Base-by-base conservation (phyloP, 2,888 invertebrate genomes). In the Sminthurinus aureus region DNA sequence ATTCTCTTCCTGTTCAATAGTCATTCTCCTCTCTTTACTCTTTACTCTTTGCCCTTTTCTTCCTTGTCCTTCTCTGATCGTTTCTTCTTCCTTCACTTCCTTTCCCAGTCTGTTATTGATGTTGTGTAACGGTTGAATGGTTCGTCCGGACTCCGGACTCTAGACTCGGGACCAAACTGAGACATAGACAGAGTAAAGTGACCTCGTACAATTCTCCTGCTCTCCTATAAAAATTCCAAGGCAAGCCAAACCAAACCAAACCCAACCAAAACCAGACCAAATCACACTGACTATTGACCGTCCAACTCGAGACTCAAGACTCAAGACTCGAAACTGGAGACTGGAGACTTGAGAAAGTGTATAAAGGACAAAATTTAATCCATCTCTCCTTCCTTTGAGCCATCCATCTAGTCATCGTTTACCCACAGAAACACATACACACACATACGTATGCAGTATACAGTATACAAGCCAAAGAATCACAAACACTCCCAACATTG, bases 1-100 rank as follows among this genome's bases (percentile, higher is more conserved):
- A 76, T 76, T 76, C 58, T 76, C 58, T 76, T 76, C 76, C 52
- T 76, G 76, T 76, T 76, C 76, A 76, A 22, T 52, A 20, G 20
- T 58, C 58, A 12, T 18, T 75, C 38, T 75, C 51, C 51, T 22
- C 50, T 20, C 22, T 38, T 75, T 38, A 18, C 75, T 50, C 75
- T 69, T 69, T 20, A 13, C 75, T 50, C 75, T 69, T 69, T 20
- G 3, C 8, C 26, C 9, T 26, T 73, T 22, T 71, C 71, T 71
- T 71, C 71, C 22, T 26, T 20, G 6, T 51, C 75, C 50, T 50
- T 51, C 50, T 51, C 75, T 75, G n/a, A n/a, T n/a, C n/a, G n/a
- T 6, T 38, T 38, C 6, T 76, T 58, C 58, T 51, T 52, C 58
- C 58, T 20, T 52, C 50, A 51, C 51, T 58, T 51, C 50, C 75